Evolutionary conservation across 2,113 vertebrate genomes (phyloP).

Genomic region (Larimichthys crocea): DNA sequence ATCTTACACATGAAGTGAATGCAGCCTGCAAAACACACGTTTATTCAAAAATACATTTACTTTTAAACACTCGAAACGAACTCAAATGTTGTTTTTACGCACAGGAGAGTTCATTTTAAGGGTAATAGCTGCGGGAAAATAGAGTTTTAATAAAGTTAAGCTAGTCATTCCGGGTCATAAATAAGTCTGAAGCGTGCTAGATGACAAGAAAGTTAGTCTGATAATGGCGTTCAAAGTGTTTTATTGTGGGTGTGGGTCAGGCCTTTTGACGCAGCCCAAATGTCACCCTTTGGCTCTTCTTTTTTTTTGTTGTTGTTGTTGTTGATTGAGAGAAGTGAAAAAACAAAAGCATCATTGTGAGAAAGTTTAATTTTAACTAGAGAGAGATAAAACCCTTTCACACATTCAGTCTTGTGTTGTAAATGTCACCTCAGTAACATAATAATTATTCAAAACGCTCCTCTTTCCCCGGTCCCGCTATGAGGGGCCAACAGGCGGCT

Average conservation of each 20-base stretch:
- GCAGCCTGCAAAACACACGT: background rate
- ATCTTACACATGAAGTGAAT: background rate
- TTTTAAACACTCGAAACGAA: background rate
- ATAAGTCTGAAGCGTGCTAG: conserved; percentile 60
- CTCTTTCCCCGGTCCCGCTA: conserved; percentile 74
- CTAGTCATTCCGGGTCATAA: conserved; percentile 51
- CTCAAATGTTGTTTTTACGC: too few relatives aligned
- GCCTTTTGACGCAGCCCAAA: conserved; percentile 63
- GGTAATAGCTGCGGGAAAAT: background rate
- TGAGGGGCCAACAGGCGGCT: conserved; percentile 76
- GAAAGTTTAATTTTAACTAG: conserved; percentile 66
- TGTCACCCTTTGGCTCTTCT: conserved; percentile 27
- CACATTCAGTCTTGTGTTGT: conserved; percentile 80
- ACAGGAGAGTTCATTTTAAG: background rate
- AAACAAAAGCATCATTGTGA: conserved; percentile 51
- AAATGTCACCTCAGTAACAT: conserved; percentile 84
- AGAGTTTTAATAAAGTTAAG: background rate
- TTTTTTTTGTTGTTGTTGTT: background rate
- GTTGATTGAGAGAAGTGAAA: conserved; percentile 58
- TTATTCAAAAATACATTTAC: background rate
- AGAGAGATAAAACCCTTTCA: conserved; percentile 43
- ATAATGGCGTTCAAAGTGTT: conserved; percentile 62
- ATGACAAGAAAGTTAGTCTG: conserved; percentile 55
- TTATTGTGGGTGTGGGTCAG: conserved; percentile 51
- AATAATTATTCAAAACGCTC: conserved; percentile 81